Conservation (phyloP, 2,888 invertebrate genomes). For the Ctenicera cuprea region DNA sequence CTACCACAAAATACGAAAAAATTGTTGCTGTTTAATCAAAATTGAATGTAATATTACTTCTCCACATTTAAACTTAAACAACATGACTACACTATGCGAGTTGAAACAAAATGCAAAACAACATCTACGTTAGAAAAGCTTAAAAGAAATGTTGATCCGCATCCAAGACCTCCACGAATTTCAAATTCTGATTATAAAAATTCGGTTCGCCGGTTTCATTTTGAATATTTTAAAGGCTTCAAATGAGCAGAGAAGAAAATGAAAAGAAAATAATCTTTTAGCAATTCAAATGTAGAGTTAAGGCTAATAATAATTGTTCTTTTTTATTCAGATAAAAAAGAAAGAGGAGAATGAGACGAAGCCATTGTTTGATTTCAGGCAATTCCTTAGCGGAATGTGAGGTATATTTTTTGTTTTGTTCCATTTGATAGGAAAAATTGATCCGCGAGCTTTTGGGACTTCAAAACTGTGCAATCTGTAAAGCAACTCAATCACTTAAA, state of each 20-base stretch:
- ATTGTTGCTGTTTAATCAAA: too few species aligned
- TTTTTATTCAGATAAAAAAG: constrained; percentile 26
- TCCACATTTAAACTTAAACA: too few species aligned
- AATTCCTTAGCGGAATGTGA: constrained; percentile 16
- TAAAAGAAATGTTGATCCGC: constrained; percentile 3
- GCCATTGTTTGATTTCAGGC: constrained; percentile 9
- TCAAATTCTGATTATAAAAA: constrained; percentile 19
- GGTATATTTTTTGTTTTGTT: constrained; percentile 24
- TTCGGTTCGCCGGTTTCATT: constrained; percentile 22
- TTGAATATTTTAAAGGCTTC: constrained; percentile 29
- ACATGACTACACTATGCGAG: too few species aligned
- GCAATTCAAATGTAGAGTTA: constrained; percentile 41
- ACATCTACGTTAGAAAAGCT: background rate
- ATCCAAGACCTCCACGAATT: background rate
- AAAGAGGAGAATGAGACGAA: background rate
- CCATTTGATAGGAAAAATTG: constrained; percentile 16
- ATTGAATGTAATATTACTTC: too few species aligned
- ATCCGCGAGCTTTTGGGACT: constrained; percentile 21
- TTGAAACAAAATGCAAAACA: too few species aligned
- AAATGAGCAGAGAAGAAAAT: constrained; percentile 36
- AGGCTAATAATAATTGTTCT: constrained; percentile 37
- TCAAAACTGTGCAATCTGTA: constrained; percentile 27
- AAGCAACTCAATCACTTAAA: constrained; percentile 30
- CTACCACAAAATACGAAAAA: too few species aligned
- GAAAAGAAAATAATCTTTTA: constrained; percentile 36